A percentile compares a stretch with the other conserved stretches of the same genome.
phyloP scores from a whole-genome alignment of 2,113 vertebrate species.

The Varanus salvator region DNA sequence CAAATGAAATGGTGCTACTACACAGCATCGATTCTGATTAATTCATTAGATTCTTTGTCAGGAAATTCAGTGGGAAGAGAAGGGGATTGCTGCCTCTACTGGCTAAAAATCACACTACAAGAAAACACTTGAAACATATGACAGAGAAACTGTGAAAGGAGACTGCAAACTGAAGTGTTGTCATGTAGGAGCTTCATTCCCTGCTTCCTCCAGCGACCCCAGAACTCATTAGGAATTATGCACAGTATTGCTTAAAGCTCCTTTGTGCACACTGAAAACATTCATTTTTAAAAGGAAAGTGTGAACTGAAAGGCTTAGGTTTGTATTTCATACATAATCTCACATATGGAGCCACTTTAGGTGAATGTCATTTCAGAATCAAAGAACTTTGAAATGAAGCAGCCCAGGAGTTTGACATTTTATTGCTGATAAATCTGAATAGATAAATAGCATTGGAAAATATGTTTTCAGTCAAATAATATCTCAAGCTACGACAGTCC shows the following conservation, averaged over 20 bases:
- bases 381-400: constrained; percentile 20
- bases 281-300: not conserved
- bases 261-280: not conserved
- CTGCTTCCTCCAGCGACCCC: no score
- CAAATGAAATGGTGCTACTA: no score
- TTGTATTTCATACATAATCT: constrained; percentile 8
- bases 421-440: constrained; percentile 15
- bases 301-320: not conserved
- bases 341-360: constrained; percentile 8
- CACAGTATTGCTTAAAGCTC: not conserved
- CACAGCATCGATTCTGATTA: no score
- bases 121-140: not conserved
- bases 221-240: not conserved
- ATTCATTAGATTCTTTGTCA: no score
- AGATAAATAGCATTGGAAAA: constrained; percentile 26
- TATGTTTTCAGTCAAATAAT: not conserved
- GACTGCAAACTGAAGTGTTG: not conserved
- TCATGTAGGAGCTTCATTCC: not conserved
- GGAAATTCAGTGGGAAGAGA: no score
- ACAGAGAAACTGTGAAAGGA: not conserved
- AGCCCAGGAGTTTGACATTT: constrained; percentile 29
- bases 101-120: not conserved
- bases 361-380: constrained; percentile 21
- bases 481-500: constrained; percentile 24
- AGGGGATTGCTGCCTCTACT: not conserved